Conservation (phyloP, 2,113 vertebrate species). For the Osmerus eperlanus region DNA sequence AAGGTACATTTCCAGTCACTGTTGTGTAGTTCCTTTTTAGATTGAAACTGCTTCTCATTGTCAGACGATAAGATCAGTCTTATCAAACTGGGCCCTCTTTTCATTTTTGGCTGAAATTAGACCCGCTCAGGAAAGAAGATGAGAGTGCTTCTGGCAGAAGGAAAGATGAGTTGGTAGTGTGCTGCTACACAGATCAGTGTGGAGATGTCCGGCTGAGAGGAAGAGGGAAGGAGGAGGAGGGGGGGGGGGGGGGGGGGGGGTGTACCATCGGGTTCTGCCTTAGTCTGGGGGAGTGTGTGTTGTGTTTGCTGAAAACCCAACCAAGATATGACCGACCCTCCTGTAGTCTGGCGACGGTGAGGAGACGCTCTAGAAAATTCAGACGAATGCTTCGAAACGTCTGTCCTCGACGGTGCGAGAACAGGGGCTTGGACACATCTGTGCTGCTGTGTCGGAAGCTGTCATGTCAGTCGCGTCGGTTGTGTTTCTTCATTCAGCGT, state of each 20-base stretch:
- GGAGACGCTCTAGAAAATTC: background rate
- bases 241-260: background rate
- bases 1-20: background rate
- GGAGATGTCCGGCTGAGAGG: background rate
- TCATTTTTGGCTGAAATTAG: background rate
- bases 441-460: too few relatives aligned
- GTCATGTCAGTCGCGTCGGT: too few relatives aligned
- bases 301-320: slow-evolving; percentile 14
- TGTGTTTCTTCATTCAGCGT: background rate
- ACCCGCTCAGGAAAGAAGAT: background rate
- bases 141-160: background rate
- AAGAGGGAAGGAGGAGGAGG: too few relatives aligned
- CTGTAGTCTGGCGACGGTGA: background rate
- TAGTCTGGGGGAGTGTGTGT: background rate
- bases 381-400: background rate
- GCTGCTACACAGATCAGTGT: background rate
- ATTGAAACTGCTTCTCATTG: background rate
- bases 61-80: background rate
- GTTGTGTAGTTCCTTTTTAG: background rate
- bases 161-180: slow-evolving; percentile 2
- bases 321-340: slow-evolving; percentile 9
- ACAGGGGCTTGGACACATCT: too few relatives aligned
- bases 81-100: background rate
- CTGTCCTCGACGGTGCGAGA: background rate
- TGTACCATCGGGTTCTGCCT: background rate